These are phyloP conservation scores for Cephus rjabovi DNA, from an alignment of 2,888 invertebrate species.

Conservation along the genomic window DNA sequence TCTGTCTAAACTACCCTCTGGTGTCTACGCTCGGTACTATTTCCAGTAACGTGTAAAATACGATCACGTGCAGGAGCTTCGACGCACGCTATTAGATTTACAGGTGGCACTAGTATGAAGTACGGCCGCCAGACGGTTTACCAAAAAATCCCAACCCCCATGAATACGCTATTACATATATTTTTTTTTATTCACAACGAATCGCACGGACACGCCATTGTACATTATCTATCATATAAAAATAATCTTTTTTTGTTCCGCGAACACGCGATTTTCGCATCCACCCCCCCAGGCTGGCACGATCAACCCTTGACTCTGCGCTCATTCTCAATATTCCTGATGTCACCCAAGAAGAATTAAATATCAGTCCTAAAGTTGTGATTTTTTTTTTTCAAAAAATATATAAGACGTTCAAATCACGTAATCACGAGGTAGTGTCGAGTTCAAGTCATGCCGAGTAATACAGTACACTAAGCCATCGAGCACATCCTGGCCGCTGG, in stretches of 20 bases:
- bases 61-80: conserved; percentile 4
- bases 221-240: not conserved
- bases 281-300: not conserved
- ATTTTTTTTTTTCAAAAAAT: not conserved
- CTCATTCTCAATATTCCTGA: not conserved
- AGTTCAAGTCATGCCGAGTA: not conserved
- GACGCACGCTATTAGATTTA: conserved; percentile 8
- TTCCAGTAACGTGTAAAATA: conserved; percentile 1
- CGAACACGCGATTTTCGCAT: not conserved
- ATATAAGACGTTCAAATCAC: not conserved
- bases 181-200: not conserved
- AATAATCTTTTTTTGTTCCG: not conserved
- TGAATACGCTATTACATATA: not conserved
- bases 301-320: not conserved
- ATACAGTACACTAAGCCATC: conserved; percentile 17
- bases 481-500: not conserved
- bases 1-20: not conserved
- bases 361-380: not conserved
- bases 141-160: not conserved
- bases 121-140: not conserved
- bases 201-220: not conserved
- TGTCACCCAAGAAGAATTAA: not conserved
- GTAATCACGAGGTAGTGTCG: not conserved
- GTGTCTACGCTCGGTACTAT: not conserved
- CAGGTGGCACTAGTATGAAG: not conserved